phyloP scores from a whole-genome alignment of 1,140 invertebrate species.

The Euwallacea fornicatus region DNA sequence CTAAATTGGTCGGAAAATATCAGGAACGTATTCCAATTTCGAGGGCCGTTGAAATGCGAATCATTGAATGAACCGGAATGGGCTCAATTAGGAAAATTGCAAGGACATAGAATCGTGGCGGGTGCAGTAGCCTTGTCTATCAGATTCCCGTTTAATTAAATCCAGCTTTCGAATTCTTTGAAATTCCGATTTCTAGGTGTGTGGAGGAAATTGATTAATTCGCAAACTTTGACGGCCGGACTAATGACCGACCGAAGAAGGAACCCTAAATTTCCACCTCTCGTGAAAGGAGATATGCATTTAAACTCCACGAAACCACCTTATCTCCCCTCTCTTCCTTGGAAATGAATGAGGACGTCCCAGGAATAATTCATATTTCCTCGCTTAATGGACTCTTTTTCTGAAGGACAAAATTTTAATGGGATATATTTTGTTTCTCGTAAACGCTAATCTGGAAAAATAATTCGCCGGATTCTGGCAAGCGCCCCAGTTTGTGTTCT shows the following conservation, averaged over 20 bases:
- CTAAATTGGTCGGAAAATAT: background rate
- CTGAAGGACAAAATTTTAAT: constrained; percentile 23
- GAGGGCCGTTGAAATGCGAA: constrained; percentile 4
- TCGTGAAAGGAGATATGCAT: too few species aligned
- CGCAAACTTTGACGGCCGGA: too few species aligned
- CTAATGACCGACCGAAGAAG: too few species aligned
- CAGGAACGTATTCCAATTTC: background rate
- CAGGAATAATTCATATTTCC: constrained; percentile 20
- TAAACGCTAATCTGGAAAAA: constrained; percentile 24
- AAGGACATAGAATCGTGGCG: background rate
- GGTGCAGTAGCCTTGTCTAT: background rate
- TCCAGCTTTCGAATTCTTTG: background rate
- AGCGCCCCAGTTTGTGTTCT: constrained; percentile 26
- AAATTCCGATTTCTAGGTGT: background rate
- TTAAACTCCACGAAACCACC: too few species aligned
- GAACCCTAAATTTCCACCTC: too few species aligned
- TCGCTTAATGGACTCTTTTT: constrained; percentile 28
- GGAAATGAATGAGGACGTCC: background rate
- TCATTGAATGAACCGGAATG: background rate
- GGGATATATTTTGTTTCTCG: constrained; percentile 23
- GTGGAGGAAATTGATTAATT: background rate
- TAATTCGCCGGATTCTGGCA: constrained; percentile 26
- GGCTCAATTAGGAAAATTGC: constrained; percentile 4
- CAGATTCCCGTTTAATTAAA: constrained; percentile 1
- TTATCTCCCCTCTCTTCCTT: background rate